phyloP scores from a whole-genome alignment of 2,113 vertebrate species.

The Azemiops feae region DNA sequence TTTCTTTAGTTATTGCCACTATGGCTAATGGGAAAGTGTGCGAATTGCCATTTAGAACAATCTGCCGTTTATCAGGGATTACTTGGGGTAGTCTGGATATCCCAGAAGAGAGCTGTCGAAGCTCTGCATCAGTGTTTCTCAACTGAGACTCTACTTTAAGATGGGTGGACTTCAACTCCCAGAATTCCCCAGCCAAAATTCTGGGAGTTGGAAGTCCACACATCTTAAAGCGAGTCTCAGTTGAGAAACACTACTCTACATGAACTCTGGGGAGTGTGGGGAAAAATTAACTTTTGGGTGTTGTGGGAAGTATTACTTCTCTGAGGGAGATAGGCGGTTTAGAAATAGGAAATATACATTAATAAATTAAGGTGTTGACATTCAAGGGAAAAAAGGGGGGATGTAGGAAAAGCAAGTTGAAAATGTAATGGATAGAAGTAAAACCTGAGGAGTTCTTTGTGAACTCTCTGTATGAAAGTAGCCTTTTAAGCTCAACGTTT shows the following conservation, averaged over 20 bases:
- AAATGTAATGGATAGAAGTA: neutral
- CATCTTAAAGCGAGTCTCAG: neutral
- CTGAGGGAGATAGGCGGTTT: neutral
- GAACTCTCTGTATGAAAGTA: neutral
- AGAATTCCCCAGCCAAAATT: neutral
- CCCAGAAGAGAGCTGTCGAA: neutral
- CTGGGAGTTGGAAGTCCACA: neutral
- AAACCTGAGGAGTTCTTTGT: neutral
- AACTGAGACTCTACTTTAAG: neutral
- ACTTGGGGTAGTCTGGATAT: neutral
- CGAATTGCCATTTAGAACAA: neutral
- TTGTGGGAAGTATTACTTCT: neutral
- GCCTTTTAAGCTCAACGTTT: neutral
- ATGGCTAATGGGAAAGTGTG: neutral
- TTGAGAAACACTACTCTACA: neutral
- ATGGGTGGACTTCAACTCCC: too few species aligned
- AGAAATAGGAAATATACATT: neutral
- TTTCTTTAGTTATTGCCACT: neutral
- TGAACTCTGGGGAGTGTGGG: neutral
- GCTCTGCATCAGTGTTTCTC: neutral
- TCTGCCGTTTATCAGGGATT: neutral
- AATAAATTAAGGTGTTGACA: neutral
- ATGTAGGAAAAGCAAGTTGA: neutral
- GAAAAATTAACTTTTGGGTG: neutral
- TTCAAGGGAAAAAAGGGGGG: neutral